These are phyloP conservation scores for Temnothorax rugatulus DNA, from an alignment of 2,888 invertebrate genomes.

Conservation along the genomic window DNA sequence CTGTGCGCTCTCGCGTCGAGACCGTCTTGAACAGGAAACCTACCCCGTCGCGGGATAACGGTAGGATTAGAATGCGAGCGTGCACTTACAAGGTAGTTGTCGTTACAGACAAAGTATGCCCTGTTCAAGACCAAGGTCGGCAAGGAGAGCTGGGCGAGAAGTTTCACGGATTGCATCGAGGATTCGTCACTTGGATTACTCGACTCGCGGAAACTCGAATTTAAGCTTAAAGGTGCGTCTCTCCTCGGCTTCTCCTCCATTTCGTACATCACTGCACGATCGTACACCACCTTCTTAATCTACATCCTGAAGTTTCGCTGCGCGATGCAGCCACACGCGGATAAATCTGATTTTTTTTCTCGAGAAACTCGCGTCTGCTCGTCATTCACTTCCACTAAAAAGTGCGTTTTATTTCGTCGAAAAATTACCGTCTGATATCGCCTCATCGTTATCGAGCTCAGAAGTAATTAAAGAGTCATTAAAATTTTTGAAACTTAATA, in stretches of 20 bases:
- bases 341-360: background rate
- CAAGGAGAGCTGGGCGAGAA: constrained; percentile 67
- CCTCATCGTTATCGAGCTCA: background rate
- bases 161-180: background rate
- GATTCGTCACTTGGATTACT: background rate
- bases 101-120: constrained; percentile 84
- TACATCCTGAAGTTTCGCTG: background rate
- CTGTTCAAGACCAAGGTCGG: constrained; percentile 80
- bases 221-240: background rate
- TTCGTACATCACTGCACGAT: constrained; percentile 9
- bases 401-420: background rate
- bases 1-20: background rate
- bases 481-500: background rate
- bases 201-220: background rate
- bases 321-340: background rate
- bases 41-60: background rate
- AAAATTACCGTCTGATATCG: background rate
- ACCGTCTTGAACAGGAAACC: background rate
- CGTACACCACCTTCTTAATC: background rate
- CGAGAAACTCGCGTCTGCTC: background rate
- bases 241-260: background rate
- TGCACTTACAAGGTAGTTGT: constrained; percentile 83
- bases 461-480: background rate
- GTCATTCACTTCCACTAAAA: constrained; percentile 1
- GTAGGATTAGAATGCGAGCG: constrained; percentile 4